These are phyloP conservation scores for Chloebia gouldiae DNA, from an alignment of 2,113 vertebrate species.

Conservation along the genomic window DNA sequence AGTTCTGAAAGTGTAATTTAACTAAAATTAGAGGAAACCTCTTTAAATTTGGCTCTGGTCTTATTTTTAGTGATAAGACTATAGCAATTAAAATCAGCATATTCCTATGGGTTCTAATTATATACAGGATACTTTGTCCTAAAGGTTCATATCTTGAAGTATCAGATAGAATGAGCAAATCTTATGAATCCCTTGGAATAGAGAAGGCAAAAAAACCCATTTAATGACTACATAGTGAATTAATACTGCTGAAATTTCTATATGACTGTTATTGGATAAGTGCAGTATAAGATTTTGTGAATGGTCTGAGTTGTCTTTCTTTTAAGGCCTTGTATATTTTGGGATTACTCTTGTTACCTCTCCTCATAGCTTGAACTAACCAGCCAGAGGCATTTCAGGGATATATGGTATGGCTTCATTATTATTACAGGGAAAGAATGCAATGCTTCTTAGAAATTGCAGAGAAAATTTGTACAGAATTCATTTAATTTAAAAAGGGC, in stretches of 20 bases:
- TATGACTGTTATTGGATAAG: background rate
- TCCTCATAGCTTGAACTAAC: background rate
- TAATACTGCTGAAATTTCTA: background rate
- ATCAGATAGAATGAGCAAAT: background rate
- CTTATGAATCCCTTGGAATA: background rate
- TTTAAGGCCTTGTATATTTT: background rate
- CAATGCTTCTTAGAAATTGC: background rate
- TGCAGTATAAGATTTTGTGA: background rate
- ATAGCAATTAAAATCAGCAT: background rate
- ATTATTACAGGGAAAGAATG: background rate
- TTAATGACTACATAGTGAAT: background rate
- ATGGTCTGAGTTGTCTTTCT: background rate
- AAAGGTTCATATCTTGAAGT: background rate
- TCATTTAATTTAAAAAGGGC: background rate
- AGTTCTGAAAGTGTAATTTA: background rate
- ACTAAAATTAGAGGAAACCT: background rate
- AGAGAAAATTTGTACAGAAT: background rate
- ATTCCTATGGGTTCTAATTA: background rate
- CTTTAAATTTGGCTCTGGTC: background rate
- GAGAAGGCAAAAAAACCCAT: fast-evolving
- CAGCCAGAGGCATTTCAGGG: background rate
- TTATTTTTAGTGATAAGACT: background rate
- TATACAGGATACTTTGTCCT: background rate
- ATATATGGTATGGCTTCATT: background rate
- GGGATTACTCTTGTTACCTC: background rate